These are phyloP conservation scores for Phocides pigmalion DNA, from an alignment of 1,140 invertebrate species.

Conservation along the genomic window DNA sequence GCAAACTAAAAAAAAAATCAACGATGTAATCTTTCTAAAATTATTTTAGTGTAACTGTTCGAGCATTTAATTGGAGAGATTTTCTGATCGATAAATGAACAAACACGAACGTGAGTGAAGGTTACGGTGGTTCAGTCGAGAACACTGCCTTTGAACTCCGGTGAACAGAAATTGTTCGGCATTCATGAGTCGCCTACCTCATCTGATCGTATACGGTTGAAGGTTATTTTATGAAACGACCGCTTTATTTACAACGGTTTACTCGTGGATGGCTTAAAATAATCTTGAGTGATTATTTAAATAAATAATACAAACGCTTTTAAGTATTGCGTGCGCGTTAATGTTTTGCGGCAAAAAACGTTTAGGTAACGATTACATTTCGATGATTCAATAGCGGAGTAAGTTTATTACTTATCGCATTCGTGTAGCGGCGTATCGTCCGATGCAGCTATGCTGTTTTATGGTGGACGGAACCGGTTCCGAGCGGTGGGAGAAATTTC, in stretches of 20 bases:
- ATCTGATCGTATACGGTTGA: conserved; percentile 22
- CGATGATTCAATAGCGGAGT: conserved; percentile 7
- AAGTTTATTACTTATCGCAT: conserved; percentile 9
- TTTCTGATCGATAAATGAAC: conserved; percentile 34
- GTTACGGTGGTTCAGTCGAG: conserved; percentile 23
- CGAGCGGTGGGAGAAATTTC: conserved; percentile 33
- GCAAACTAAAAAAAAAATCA: background rate
- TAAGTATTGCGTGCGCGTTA: background rate
- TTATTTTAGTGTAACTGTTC: conserved; percentile 32
- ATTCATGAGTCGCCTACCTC: conserved; percentile 18
- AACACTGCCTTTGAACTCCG: conserved; percentile 32
- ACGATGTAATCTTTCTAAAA: conserved; percentile 29
- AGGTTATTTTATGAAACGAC: conserved; percentile 28
- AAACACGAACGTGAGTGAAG: conserved; percentile 34
- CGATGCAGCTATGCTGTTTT: conserved; percentile 23
- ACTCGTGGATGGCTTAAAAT: conserved; percentile 19
- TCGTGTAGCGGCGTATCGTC: conserved; percentile 10
- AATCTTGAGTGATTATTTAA: conserved; percentile 20
- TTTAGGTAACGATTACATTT: background rate
- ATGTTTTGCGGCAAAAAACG: background rate
- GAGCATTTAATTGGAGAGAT: conserved; percentile 34
- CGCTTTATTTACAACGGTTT: conserved; percentile 27
- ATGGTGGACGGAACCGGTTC: conserved; percentile 27
- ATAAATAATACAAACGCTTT: conserved; percentile 11
- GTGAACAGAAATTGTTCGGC: conserved; percentile 31